phyloP scores from a whole-genome alignment of 2,888 invertebrate species.

The Microctonus hyperodae region DNA sequence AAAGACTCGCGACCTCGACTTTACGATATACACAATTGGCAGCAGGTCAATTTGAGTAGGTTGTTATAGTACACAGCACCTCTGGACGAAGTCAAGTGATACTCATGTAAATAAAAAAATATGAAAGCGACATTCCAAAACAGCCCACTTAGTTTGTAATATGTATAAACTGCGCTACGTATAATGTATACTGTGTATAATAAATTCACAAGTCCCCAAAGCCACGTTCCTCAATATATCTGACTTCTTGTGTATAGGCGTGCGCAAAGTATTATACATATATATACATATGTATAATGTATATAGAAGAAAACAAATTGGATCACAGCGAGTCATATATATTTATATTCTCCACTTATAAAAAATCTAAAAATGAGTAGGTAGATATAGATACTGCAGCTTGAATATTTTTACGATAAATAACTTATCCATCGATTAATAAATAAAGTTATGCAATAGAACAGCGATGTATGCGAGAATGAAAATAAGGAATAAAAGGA shows the following conservation, averaged over 20 bases:
- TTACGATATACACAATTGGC: conserved; percentile 8
- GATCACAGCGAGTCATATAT: background rate
- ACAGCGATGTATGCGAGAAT: background rate
- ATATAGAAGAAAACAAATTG: too few relatives aligned
- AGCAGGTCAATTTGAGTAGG: conserved; percentile 29
- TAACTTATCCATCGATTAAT: conserved; percentile 51
- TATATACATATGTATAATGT: background rate
- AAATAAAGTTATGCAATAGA: conserved; percentile 19
- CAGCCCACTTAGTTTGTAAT: conserved; percentile 37
- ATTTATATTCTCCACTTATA: conserved; percentile 17
- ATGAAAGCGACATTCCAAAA: conserved; percentile 39
- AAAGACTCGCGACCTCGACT: conserved; percentile 21
- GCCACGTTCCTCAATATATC: conserved; percentile 9
- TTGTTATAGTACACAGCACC: conserved; percentile 1
- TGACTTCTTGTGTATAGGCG: conserved; percentile 27
- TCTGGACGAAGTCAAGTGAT: conserved; percentile 32
- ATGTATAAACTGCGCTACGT: background rate
- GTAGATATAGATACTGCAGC: conserved; percentile 5
- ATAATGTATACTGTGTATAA: background rate
- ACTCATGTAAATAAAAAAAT: conserved; percentile 14
- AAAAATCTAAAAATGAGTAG: conserved; percentile 9
- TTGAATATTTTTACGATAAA: conserved; percentile 39
- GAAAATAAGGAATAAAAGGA: background rate
- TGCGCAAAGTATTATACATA: background rate
- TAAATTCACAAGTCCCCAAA: background rate